These are phyloP conservation scores for Herminia tarsipennalis DNA, from an alignment of 2,888 invertebrate genomes.

Conservation along the genomic window DNA sequence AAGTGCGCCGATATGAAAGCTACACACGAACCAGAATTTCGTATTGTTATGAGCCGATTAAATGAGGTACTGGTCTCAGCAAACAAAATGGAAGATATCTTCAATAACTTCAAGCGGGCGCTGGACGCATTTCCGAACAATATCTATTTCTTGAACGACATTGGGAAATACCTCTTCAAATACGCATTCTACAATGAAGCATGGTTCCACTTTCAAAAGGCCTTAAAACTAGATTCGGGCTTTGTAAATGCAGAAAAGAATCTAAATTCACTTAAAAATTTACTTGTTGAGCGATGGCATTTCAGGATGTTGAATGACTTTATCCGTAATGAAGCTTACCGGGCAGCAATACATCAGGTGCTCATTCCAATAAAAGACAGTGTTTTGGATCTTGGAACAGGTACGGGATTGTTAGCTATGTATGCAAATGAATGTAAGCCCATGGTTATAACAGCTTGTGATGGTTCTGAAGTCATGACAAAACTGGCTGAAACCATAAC, in stretches of 20 bases:
- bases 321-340: conserved; percentile 88
- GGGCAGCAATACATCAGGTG: conserved; percentile 85
- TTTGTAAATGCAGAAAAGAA: conserved; percentile 88
- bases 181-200: conserved; percentile 85
- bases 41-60: conserved; percentile 49
- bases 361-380: conserved; percentile 74
- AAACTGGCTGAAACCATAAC: conserved; percentile 81
- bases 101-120: conserved; percentile 62
- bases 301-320: conserved; percentile 93
- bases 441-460: conserved; percentile 87
- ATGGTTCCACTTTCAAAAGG: conserved; percentile 83
- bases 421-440: conserved; percentile 87
- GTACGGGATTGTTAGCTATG: conserved; percentile 90
- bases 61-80: conserved; percentile 51
- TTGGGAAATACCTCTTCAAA: conserved; percentile 77
- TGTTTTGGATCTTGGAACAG: conserved; percentile 91
- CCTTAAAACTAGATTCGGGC: conserved; percentile 75
- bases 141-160: conserved; percentile 63
- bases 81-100: conserved; percentile 62
- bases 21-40: conserved; percentile 60
- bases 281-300: conserved; percentile 92
- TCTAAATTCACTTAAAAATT: conserved; percentile 88
- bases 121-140: conserved; percentile 59
- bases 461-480: conserved; percentile 87
- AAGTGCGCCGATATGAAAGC: conserved; percentile 49